Percentiles rank a stretch among this genome's conserved stretches.
These are phyloP conservation scores for Crenuchus spilurus DNA, from an alignment of 2,797 vertebrate species.

Conservation along the genomic window DNA sequence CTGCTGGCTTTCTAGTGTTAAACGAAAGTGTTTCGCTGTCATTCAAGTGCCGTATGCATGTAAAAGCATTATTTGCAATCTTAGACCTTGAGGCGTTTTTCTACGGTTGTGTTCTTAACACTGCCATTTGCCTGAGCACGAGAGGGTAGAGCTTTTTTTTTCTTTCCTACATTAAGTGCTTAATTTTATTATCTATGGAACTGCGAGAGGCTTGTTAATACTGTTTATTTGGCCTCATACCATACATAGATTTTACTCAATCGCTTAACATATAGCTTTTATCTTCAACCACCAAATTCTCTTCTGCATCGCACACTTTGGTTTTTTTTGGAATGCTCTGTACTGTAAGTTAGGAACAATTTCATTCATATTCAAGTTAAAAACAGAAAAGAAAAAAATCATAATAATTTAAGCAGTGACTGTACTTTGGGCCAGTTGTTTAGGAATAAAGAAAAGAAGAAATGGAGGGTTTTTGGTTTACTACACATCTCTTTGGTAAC, in stretches of 20 bases:
- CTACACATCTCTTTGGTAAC: conserved; percentile 87
- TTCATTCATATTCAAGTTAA: conserved; percentile 57
- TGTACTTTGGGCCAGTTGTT: conserved; percentile 80
- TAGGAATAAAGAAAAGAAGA: conserved; percentile 59
- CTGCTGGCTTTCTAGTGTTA: conserved; percentile 57
- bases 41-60: conserved; percentile 67
- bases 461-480: conserved; percentile 83
- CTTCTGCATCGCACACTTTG: conserved; percentile 78
- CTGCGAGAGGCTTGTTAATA: conserved; percentile 70
- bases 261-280: conserved; percentile 37
- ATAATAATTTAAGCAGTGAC: conserved; percentile 60
- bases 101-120: conserved; percentile 69
- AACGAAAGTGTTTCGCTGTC: conserved; percentile 51
- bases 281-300: conserved; percentile 66
- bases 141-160: conserved; percentile 57
- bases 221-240: conserved; percentile 73
- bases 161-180: conserved; percentile 72
- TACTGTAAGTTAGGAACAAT: conserved; percentile 69
- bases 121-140: conserved; percentile 70
- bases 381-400: conserved; percentile 60
- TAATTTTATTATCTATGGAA: conserved; percentile 65
- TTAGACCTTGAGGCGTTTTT: conserved; percentile 48
- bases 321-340: conserved; percentile 79
- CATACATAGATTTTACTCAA: conserved; percentile 43
- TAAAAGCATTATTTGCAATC: conserved; percentile 50